A percentile compares a stretch with the other conserved stretches of the same genome.
Conservation (phyloP, 2,888 invertebrate genomes). For the Drosophila mulleri region DNA sequence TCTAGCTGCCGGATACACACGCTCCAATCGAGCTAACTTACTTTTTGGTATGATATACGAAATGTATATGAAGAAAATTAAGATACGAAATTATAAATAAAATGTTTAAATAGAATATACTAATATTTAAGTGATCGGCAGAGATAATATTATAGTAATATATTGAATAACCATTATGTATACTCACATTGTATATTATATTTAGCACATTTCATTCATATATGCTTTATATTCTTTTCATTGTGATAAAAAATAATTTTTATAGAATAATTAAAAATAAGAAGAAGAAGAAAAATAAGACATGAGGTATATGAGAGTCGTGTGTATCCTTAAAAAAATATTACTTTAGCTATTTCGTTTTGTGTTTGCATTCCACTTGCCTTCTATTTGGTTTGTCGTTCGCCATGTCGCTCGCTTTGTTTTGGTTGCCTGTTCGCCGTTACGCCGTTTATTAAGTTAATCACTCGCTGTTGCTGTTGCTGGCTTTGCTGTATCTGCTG, state of each 20-base stretch:
- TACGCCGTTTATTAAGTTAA: conserved; percentile 54
- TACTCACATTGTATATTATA: too few species aligned
- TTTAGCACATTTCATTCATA: too few species aligned
- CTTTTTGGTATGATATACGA: background rate
- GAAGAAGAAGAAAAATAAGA: too few species aligned
- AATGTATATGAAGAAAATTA: background rate
- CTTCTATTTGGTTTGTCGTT: conserved; percentile 38
- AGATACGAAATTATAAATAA: background rate
- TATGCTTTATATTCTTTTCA: too few species aligned
- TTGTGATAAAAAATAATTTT: too few species aligned
- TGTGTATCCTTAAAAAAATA: background rate
- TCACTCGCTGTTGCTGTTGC: conserved; percentile 41
- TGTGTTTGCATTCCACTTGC: conserved; percentile 46
- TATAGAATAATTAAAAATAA: too few species aligned
- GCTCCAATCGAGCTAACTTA: background rate
- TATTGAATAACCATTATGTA: too few species aligned
- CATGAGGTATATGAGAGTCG: conserved; percentile 35
- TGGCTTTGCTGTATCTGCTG: conserved; percentile 32
- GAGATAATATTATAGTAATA: too few species aligned
- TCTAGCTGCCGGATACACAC: conserved; percentile 5
- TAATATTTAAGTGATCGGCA: background rate
- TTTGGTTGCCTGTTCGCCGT: conserved; percentile 14
- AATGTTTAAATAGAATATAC: too few species aligned
- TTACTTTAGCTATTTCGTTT: conserved; percentile 14
- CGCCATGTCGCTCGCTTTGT: conserved; percentile 23